A percentile compares a stretch with the other conserved stretches of the same genome.
phyloP scores from a whole-genome alignment of 2,113 vertebrate species.

The Chaenogobius annularis region DNA sequence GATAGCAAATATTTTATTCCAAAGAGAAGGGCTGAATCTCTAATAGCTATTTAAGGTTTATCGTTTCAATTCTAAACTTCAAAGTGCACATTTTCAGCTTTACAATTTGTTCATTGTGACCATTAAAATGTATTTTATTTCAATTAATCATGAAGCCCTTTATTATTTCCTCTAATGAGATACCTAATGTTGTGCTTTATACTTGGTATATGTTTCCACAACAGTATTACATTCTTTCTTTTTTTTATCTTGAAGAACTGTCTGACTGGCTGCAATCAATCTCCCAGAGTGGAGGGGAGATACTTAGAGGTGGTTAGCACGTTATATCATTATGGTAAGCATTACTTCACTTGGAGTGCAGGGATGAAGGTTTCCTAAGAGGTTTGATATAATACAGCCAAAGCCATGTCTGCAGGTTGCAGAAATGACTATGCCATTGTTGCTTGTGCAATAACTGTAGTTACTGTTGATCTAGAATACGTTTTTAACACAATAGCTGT shows the following conservation, averaged over 20 bases:
- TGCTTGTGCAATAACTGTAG: neutral
- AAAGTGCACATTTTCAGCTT: too few species aligned
- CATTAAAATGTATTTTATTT: too few species aligned
- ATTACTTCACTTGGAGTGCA: conserved; percentile 50
- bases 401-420: neutral
- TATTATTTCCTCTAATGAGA: conserved; percentile 40
- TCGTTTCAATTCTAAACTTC: neutral
- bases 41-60: neutral
- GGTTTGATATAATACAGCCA: conserved; percentile 5
- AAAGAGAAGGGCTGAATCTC: neutral
- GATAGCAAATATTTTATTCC: neutral
- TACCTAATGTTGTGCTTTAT: conserved; percentile 42
- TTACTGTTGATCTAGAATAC: neutral
- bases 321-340: conserved; percentile 67
- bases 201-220: conserved; percentile 23
- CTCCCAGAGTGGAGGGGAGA: conserved; percentile 35
- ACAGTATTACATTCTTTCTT: neutral
- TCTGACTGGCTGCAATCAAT: conserved; percentile 61
- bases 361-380: conserved; percentile 43
- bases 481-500: neutral
- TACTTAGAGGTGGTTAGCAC: conserved; percentile 57
- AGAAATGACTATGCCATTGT: neutral
- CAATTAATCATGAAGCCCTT: too few species aligned
- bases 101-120: too few species aligned
- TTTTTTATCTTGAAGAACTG: conserved; percentile 24